Base-by-base conservation (phyloP, 2,797 vertebrate species). In the Petrocephalus sullivani region DNA sequence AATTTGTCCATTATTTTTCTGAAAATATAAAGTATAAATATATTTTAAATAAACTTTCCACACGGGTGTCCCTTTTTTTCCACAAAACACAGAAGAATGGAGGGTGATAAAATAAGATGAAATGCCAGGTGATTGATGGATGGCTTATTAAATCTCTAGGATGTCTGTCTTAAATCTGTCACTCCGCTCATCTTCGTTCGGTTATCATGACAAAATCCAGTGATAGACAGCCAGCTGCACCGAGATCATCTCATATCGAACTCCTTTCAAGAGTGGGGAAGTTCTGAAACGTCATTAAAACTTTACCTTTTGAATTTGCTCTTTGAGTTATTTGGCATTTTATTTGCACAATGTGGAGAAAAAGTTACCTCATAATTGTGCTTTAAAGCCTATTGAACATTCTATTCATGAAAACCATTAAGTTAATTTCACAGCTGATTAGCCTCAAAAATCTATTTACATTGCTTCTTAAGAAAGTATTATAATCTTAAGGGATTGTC, bases 391-490 rank as follows among this genome's bases (percentile, higher is more conserved):
- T 92, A 94, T 95, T 94, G 94, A 94, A 95, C 95, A 94, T 94
- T 92, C 92, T 92, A 90, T 93, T 95, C 94, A 95, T 93, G 93
- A 94, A 95, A 94, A 95, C 94, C 94, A 95, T 96, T 94, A 95
- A 95, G 92, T 94, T 94, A 95, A 95, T 96, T 95, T 95, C 95
- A 96, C 94, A 94, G 94, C 92, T 93, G 95, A 95, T 94, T 95
- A 93, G 92, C 92, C 94, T n/a, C 93, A 92, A 94, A 94, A 95
- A 95, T 95, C 93, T 93, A 94, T 93, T 91, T 91, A 88, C 90
- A 89, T 81, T 88, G 88, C 88, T 81, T 87, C 84, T 86, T 61
- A 87, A 88, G 90, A 87, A 60, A 90, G 87, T 61, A 71, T 71
- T 89, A 89, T 84, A 64, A 87, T 89, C 91, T 89, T 60, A 85